Base-by-base conservation (phyloP, 2,113 vertebrate genomes). In the Poecilia latipinna region DNA sequence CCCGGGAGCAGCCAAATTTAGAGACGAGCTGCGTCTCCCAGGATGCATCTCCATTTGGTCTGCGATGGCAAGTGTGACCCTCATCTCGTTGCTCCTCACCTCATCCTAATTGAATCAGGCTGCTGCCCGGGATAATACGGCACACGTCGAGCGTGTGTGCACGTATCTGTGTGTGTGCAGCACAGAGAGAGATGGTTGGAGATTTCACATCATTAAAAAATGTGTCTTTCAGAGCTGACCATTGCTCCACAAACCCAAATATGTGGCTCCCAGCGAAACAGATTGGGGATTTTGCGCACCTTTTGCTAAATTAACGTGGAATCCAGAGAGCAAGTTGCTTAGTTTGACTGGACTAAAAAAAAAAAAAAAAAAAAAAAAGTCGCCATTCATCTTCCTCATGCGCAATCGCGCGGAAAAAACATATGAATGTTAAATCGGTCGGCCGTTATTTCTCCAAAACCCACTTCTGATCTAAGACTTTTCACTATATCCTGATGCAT, bases 31-130 rank as follows among this genome's bases (percentile, higher is more conserved):
- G 63, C 68, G 88, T 91, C 93, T 91, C 91, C 51, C 19, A 89
- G 91, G 93, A 93, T 88, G 84, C 75, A 73, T 85, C 84, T 88
- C 88, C 82, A 90, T 92, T 93, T 86, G 83, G 90, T 77, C 88
- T 80, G 89, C 78, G 85, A 85, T 82, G 89, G 83, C 89, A 81
- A 86, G 87, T 70, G 82, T 92, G 94, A 94, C 94, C 94, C 92
- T 91, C 90, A 93, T 94, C 91, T 90, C 84, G 73, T 66, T 64
- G 85, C 89, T 92, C 78, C 86, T 93, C 92, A 93, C 92, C 93
- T 93, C 82, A 62, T 37, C 57, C 87, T 94, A 94, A 94, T 94
- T 92, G 91, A 93, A 93, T 93, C 86, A 88, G 86, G 89, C 87
- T 83, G 76, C 88, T 75, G 88, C 85, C 78, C 79, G 69, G 84